Base-by-base conservation (phyloP, 2,888 invertebrate genomes). In the Himalopsyche kuldschensis region DNA sequence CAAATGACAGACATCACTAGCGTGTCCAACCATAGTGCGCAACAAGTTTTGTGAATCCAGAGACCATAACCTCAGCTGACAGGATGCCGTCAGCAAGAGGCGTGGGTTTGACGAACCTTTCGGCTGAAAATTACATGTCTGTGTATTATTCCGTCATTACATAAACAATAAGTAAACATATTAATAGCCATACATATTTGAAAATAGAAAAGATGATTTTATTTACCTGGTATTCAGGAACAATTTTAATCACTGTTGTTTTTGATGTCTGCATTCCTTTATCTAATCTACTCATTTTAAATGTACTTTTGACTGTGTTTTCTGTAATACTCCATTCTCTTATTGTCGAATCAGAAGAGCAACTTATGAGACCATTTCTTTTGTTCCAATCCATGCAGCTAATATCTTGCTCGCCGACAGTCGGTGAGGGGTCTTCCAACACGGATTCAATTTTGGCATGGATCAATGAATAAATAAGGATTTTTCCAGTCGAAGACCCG, bases 401-500 rank as follows among this genome's bases (percentile, higher is more conserved):
- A 3, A 92, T 87, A 85, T 88, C 89, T 75, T 88, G 88, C 82
- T 89, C 89, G n/a, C 88, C 89, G 15, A 90, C 88, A 17, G 89
- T 89, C 4, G 89, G 87, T 75, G 90, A 91, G 4, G 92, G 90
- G 77, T 92, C 93, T 84, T 90, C 89, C 88, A 95, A 89, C 27
- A 92, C 91, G 46, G 90, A 93, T 87, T 94, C 93, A 31, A 95
- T 89, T 89, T 93, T 93, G 27, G 93, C 94, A 89, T 94, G 93
- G 3, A 92, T 89, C 32, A 95, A 90, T 78, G 95, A 95, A 88
- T 96, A 97, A 85, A 96, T 89, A 46, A 95, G 90, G 80, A 97
- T 91, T 86, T 93, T 93, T 79, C 97, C 97, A 87, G 93, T 93
- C 3, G 92, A 91, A 27, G 96, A 96, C 78, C 97, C 97, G 88